These are phyloP conservation scores for Neotoxoptera formosana DNA, from an alignment of 1,140 invertebrate genomes.

Conservation along the genomic window DNA sequence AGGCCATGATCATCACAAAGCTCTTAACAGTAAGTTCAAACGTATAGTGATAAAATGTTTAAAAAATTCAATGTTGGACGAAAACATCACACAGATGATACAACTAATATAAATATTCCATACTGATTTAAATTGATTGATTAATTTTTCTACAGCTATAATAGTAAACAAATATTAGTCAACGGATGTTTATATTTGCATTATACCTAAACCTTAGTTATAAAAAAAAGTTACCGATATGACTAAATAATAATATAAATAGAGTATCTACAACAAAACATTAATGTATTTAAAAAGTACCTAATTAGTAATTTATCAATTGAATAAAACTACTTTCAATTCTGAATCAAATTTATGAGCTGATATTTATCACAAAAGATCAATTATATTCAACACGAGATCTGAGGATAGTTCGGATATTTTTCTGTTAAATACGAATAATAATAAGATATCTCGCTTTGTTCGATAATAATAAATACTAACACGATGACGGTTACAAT, in stretches of 20 bases:
- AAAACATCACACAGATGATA: not conserved
- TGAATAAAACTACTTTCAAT: not conserved
- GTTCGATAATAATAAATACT: not conserved
- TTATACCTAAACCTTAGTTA: not conserved
- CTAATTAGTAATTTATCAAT: not conserved
- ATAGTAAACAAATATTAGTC: not conserved
- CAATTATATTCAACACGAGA: not conserved
- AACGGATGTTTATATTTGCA: not conserved
- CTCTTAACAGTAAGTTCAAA: constrained; percentile 42
- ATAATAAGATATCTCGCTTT: not conserved
- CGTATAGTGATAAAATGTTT: not conserved
- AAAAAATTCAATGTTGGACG: not conserved
- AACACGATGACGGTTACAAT: not conserved
- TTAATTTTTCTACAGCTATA: not conserved
- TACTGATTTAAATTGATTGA: not conserved
- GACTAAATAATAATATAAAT: not conserved
- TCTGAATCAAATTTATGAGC: not conserved
- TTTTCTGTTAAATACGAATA: not conserved
- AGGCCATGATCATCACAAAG: constrained; percentile 55
- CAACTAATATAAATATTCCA: not conserved
- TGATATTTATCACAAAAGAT: not conserved
- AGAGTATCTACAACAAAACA: not conserved
- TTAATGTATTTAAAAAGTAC: not conserved
- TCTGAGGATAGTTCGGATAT: not conserved
- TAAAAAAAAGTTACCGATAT: not conserved